Conservation (phyloP, 1,140 invertebrate genomes). For the Lasioglossum albipes region DNA sequence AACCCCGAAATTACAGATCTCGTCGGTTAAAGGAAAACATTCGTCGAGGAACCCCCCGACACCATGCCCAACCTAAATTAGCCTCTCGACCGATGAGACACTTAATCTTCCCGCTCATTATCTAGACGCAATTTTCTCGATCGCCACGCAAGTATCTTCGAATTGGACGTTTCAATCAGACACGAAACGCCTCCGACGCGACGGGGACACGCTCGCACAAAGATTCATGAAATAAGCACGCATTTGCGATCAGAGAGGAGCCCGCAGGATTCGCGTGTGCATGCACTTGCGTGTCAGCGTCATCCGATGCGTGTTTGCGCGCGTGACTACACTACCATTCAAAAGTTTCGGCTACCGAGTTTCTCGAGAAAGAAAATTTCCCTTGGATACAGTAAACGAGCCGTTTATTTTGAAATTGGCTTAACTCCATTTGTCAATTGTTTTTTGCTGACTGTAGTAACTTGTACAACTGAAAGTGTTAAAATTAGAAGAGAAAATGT, state of each 20-base stretch:
- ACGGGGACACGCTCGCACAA: neutral
- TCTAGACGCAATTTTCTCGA: neutral
- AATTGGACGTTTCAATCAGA: slow-evolving; percentile 30
- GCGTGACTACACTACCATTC: neutral
- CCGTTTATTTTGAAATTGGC: too few relatives aligned
- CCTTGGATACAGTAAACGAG: too few relatives aligned
- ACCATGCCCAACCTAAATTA: neutral
- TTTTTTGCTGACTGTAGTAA: too few relatives aligned
- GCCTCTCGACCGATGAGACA: neutral
- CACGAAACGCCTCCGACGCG: too few relatives aligned
- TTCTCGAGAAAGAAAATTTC: too few relatives aligned
- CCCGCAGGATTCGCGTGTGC: slow-evolving; percentile 11
- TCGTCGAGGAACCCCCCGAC: neutral
- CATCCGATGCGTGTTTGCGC: neutral
- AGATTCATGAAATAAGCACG: neutral
- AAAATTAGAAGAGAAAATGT: too few relatives aligned
- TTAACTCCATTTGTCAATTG: too few relatives aligned
- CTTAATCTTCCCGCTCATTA: neutral
- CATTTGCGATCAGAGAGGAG: neutral
- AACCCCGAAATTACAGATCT: neutral
- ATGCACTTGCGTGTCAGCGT: slow-evolving; percentile 61
- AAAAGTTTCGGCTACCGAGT: neutral
- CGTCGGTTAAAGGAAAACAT: neutral
- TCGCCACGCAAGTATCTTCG: neutral
- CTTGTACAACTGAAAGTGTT: too few relatives aligned